Base-by-base conservation (phyloP, 2,888 invertebrate species). In the Osmoderma eremita region DNA sequence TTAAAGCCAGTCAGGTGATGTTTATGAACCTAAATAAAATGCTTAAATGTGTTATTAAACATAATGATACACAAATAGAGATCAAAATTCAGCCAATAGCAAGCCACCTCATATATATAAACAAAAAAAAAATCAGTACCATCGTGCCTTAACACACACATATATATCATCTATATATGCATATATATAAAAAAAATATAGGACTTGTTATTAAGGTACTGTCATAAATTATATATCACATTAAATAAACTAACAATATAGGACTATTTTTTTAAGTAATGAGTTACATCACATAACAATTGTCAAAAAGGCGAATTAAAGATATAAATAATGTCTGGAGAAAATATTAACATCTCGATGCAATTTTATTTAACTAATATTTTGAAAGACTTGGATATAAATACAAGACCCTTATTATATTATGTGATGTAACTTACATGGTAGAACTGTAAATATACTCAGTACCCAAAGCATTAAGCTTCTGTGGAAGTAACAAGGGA, bases 401-500 rank as follows among this genome's bases (percentile, higher is more conserved):
- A 30, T 30, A 30, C 30, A 8, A 10, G 10, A 30, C 30, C n/a
- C n/a, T n/a, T n/a, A n/a, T n/a, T n/a, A n/a, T n/a, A 51, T 38
- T 51, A 54, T 64, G 64, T 54, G 53, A 64, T 39, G 53, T 65
- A 65, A 61, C 65, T 61, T 56, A 39, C 36, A 36, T 39, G 42
- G 61, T 45, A 50, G 65, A 66, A 51, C 48, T 58, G 45, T 50
- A 45, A 70, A 70, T 69, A 65, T 68, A 69, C 69, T 70, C 18
- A 62, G 66, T 66, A 67, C 58, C 36, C 30, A 56, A 54, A 62
- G 69, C 38, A 64, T 70, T 76, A 87, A 81, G 86, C 86, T 82
- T 87, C 87, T 69, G 86, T 86, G 71, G 86, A 86, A 73, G 86
- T 83, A 73, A 86, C 84, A 72, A 87, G 84, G 70, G 87, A 87